phyloP scores from a whole-genome alignment of 2,113 vertebrate genomes.

The Passer montanus region DNA sequence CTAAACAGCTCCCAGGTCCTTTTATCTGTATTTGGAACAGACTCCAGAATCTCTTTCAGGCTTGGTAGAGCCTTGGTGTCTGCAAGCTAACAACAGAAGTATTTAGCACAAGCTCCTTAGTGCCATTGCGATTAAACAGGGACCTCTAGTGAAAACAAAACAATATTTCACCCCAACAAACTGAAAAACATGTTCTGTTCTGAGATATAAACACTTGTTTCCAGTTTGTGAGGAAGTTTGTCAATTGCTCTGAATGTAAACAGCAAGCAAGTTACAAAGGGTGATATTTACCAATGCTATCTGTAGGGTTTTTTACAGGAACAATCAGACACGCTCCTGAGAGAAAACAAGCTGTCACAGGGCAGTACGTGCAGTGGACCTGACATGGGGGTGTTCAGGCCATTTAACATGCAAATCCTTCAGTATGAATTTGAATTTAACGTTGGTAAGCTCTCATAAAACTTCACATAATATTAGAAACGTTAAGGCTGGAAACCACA shows the following conservation, averaged over 20 bases:
- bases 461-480: neutral
- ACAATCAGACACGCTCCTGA: neutral
- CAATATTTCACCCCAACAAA: neutral
- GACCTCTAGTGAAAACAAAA: slow-evolving; percentile 66
- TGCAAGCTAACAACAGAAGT: slow-evolving; percentile 76
- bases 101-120: neutral
- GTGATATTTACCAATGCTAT: neutral
- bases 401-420: neutral
- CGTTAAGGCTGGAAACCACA: neutral
- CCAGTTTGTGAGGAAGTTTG: neutral
- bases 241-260: neutral
- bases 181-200: neutral
- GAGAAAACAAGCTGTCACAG: neutral
- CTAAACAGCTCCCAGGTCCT: slow-evolving; percentile 84
- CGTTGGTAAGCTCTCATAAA: rapidly evolving
- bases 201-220: neutral
- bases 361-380: rapidly evolving
- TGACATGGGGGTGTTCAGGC: neutral
- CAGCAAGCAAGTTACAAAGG: neutral
- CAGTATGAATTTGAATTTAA: neutral
- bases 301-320: neutral
- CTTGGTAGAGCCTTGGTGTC: slow-evolving; percentile 85
- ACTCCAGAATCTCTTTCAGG: slow-evolving; percentile 83
- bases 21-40: slow-evolving; percentile 73
- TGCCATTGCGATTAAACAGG: neutral